Evolutionary conservation across 2,888 invertebrate genomes (phyloP), one percentile per base, ranked within the genome.

Genomic region (Fabriciana adippe): DNA sequence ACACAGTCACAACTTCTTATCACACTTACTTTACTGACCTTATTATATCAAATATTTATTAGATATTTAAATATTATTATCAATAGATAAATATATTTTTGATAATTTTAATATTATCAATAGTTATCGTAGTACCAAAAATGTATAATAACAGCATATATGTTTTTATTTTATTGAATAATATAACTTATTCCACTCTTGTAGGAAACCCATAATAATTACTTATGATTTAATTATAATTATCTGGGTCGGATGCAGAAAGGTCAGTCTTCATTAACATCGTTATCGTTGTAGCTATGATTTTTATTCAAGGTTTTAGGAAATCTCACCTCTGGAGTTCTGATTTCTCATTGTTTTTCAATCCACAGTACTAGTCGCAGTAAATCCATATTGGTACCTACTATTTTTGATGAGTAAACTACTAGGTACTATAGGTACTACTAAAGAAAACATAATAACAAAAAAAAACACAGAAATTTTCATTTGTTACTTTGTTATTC

Each of bases 191-290:
- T 41, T 41, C 35, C 35, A 8, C 11, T 41, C 62, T 56, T 64
- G 35, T 41, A 75, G 77, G 76, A 77, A 76, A 75, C 76, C 78
- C 51, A 64, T 64, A 53, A 61, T 41, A 41, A 51, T 51, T 51
- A 41, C 15, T 35, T 51, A 50, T 51, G 35, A 11, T 74, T 76
- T 79, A 80, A 83, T 84, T 80, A 81, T 76, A n/a, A n/a, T 4
- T 79, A 88, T 83, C 81, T 88, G 76, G 85, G 85, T 86, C 89
- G 89, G 90, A 89, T 84, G 87, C 84, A 81, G 84, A 84, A 83
- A 90, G 90, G 91, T 86, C 89, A 86, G 79, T 85, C 84, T 84
- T 85, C 86, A 89, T 88, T 87, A 86, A 85, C 85, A 80, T 78
- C 81, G 82, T 85, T 89, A 88, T 86, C 86, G 82, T 79, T 80